Percentiles rank a stretch among this genome's conserved stretches.
phyloP scores from a whole-genome alignment of 2,888 invertebrate species.

The Microctonus brassicae region DNA sequence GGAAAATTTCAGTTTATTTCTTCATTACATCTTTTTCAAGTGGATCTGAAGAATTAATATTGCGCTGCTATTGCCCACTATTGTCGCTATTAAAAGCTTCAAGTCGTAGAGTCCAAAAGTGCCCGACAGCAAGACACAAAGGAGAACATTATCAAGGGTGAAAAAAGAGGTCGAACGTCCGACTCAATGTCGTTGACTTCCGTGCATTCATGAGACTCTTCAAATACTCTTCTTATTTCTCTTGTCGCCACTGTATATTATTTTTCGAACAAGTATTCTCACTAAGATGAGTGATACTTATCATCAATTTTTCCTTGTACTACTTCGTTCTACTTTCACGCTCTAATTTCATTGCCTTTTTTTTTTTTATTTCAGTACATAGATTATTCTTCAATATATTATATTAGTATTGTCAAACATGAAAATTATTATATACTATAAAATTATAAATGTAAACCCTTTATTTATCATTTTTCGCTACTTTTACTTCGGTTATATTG shows the following conservation, averaged over 20 bases:
- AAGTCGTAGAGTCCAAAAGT: conserved; percentile 1
- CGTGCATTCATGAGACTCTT: conserved; percentile 14
- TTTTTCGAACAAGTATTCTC: conserved; percentile 2
- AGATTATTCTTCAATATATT: conserved; percentile 7
- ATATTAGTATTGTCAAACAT: background rate
- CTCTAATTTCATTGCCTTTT: conserved; percentile 11
- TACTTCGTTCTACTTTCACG: conserved; percentile 1
- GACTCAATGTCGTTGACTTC: conserved; percentile 25
- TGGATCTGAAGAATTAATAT: conserved; percentile 19
- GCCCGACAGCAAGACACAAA: conserved; percentile 18
- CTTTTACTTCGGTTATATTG: background rate
- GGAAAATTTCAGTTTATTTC: background rate
- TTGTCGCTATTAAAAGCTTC: background rate
- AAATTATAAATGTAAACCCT: background rate
- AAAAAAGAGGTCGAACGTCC: background rate
- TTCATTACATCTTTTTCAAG: background rate
- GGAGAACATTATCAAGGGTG: conserved; percentile 25
- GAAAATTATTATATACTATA: background rate
- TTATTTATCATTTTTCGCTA: background rate
- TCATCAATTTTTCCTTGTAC: conserved; percentile 12
- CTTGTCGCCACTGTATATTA: too few relatives aligned
- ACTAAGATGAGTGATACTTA: conserved; percentile 23
- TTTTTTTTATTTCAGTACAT: background rate
- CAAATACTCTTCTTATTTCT: conserved; percentile 15
- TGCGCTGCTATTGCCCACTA: conserved; percentile 13